Evolutionary conservation across 2,113 vertebrate species (phyloP).

Genomic region (Octodon degus): DNA sequence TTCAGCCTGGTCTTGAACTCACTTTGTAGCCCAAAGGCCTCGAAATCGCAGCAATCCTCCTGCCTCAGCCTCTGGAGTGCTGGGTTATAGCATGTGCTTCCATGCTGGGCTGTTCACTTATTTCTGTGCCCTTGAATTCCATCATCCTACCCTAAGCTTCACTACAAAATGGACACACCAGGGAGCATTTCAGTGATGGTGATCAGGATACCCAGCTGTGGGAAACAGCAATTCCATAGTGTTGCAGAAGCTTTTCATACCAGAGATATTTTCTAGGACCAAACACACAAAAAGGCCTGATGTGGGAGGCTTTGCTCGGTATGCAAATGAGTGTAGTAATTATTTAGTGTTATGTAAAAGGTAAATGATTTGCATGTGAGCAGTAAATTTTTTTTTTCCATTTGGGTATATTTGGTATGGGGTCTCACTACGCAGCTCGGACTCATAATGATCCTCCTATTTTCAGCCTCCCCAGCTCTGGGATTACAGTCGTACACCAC

Average conservation of each 20-base stretch:
- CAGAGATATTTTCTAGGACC: not conserved
- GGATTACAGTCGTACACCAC: too few relatives aligned
- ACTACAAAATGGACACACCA: not conserved
- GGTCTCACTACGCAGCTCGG: too few relatives aligned
- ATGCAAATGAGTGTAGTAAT: not conserved
- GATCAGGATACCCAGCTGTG: not conserved
- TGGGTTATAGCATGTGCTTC: not conserved
- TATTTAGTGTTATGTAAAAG: not conserved
- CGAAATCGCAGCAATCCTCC: not conserved
- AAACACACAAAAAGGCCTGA: not conserved
- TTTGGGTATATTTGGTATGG: too few relatives aligned
- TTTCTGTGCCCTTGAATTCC: not conserved
- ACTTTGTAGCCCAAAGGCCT: not conserved
- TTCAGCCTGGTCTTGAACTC: not conserved
- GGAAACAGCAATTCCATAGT: not conserved
- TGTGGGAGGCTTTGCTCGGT: not conserved
- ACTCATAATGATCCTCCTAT: too few relatives aligned
- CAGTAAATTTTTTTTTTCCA: not conserved
- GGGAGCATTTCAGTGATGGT: not conserved
- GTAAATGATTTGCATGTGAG: not conserved
- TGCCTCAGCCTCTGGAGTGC: not conserved
- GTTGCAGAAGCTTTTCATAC: not conserved
- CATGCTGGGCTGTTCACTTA: not conserved
- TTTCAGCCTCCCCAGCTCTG: too few relatives aligned
- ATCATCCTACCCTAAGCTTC: not conserved